Percentiles rank a stretch among this genome's conserved stretches.
Conservation (phyloP, 1,140 invertebrate genomes). For the Branchinecta lynchi region DNA sequence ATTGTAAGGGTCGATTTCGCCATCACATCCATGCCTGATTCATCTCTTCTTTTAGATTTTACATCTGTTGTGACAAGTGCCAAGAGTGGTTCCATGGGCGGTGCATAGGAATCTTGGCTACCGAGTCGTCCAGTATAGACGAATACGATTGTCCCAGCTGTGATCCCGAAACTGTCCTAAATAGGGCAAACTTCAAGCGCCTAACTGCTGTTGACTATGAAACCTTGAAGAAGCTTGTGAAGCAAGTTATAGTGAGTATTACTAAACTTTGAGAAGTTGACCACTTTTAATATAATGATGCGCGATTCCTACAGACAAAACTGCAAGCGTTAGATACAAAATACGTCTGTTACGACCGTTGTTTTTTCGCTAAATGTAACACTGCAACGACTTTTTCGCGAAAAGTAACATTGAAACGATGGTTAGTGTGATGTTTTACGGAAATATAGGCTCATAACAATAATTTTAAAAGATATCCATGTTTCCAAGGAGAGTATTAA, state of each 20-base stretch:
- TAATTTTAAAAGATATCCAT: too few species aligned
- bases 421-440: too few species aligned
- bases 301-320: background rate
- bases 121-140: constrained; percentile 83
- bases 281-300: background rate
- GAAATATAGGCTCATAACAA: too few species aligned
- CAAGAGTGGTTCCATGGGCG: constrained; percentile 98
- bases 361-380: background rate
- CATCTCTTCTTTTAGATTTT: constrained; percentile 48
- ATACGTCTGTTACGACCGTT: too few species aligned
- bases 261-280: background rate
- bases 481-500: too few species aligned
- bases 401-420: background rate
- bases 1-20: too few species aligned
- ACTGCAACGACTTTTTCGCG: background rate
- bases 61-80: constrained; percentile 94
- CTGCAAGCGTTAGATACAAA: too few species aligned
- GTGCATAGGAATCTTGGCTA: constrained; percentile 88
- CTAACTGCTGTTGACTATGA: constrained; percentile 66
- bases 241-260: constrained; percentile 63
- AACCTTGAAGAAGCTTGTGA: constrained; percentile 63
- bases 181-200: constrained; percentile 76
- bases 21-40: background rate
- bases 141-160: constrained; percentile 94
- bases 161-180: constrained; percentile 68